Base-by-base conservation (phyloP, 1,140 invertebrate species). In the Brachionus asplanchnoidis region DNA sequence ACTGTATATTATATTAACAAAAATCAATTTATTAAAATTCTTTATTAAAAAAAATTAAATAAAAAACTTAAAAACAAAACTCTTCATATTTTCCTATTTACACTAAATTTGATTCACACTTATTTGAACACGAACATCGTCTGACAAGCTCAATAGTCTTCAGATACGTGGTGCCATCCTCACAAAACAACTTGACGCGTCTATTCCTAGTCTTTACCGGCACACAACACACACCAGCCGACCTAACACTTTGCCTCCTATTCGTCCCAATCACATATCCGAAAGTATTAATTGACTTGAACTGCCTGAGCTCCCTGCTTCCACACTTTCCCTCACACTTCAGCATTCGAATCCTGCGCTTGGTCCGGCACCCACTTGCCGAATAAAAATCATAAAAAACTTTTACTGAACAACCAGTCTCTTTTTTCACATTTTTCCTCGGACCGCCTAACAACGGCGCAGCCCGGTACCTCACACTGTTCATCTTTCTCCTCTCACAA, bases 111-210 rank as follows among this genome's bases (percentile, higher is more conserved):
- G 40, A 84, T 42, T 78, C 23, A 44, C 77, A 65, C 23, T 44
- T 36, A 50, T 17, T 83, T 91, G 92, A 85, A 89, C 79, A 82
- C 20, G 79, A 89, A 88, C 92, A 98, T 90, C 97, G 97, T 87
- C 96, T 93, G 88, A 98, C 95, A 87, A 98, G 94, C 88, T 97
- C 95, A 87, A 99, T 93, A 88, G 97, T 94, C 92, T 96, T 96
- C 88, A 95, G 95, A 92, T 95, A 97, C 73, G 94, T 93, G 84
- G 93, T 94, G 73, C 96, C 95, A 89, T 98, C 94, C 86, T 93
- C 92, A 91, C 97, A 99, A 87, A 96, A 93, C 85, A 98, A 92
- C 85, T 95, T 94, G 9, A 97, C 95, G 92, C 95, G 95, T 89
- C 96, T 93, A 88, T 94, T 93, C 91, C 97, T 95, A 86, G 94